phyloP scores from a whole-genome alignment of 2,113 vertebrate species.

The Mellivora capensis region DNA sequence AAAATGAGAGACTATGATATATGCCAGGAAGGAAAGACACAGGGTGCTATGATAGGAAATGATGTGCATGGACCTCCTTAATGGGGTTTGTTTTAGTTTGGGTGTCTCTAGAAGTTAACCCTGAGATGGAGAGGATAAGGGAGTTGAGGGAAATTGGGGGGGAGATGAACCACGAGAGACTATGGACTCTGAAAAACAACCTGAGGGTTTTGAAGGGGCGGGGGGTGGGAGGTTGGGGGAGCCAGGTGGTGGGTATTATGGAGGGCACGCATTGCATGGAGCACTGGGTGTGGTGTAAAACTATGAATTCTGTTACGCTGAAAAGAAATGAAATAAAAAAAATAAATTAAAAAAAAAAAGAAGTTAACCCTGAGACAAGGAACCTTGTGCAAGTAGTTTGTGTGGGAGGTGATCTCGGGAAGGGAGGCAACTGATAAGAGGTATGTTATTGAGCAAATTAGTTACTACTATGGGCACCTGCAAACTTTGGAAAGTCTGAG shows the following conservation, averaged over 20 bases:
- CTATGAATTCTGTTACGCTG: too few relatives aligned
- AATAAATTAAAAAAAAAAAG: too few relatives aligned
- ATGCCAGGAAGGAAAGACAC: background rate
- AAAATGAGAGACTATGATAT: rapidly evolving
- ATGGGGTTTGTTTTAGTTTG: background rate
- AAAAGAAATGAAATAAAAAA: too few relatives aligned
- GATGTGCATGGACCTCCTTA: background rate
- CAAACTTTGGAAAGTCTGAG: background rate
- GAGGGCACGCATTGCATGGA: too few relatives aligned
- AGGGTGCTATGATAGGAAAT: background rate
- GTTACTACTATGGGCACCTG: background rate
- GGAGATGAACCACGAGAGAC: too few relatives aligned
- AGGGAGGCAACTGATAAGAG: background rate
- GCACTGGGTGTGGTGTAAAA: too few relatives aligned
- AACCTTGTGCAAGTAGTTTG: rapidly evolving
- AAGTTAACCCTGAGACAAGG: background rate
- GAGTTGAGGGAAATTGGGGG: too few relatives aligned
- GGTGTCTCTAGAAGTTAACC: background rate
- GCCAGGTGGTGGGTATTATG: too few relatives aligned
- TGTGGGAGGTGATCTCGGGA: background rate
- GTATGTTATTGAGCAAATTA: rapidly evolving
- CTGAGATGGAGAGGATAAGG: too few relatives aligned
- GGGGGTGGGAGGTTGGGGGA: too few relatives aligned
- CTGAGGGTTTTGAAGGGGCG: too few relatives aligned
- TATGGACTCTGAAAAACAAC: too few relatives aligned